Percentiles rank a stretch among this genome's conserved stretches.
Evolutionary conservation across 2,797 vertebrate species (phyloP).

Genomic region (Remorina albescens): DNA sequence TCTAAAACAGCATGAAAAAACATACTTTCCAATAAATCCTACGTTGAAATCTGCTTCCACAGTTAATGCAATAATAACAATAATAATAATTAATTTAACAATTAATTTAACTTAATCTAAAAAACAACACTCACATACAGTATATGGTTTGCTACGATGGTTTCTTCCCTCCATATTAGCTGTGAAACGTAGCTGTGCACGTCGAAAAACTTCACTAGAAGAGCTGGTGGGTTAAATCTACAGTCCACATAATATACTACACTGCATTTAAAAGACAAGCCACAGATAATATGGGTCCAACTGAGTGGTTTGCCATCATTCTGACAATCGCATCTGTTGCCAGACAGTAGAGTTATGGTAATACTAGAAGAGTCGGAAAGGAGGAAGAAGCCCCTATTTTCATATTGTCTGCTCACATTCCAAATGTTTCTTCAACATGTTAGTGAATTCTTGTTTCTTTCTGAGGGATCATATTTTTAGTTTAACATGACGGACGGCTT

Average conservation of each 20-base stretch:
- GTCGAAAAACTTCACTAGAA: neutral
- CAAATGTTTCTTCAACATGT: neutral
- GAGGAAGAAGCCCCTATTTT: neutral
- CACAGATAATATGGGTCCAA: neutral
- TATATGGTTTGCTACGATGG: neutral
- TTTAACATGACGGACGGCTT: neutral
- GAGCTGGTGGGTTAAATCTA: neutral
- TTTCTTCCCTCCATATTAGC: neutral
- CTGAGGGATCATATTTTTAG: neutral
- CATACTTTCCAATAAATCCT: slow-evolving; percentile 23
- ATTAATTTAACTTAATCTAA: neutral
- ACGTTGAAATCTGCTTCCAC: slow-evolving; percentile 7
- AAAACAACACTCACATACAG: neutral
- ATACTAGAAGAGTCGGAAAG: too few species aligned
- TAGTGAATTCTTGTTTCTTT: neutral
- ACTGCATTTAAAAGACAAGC: neutral
- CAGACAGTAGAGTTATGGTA: neutral
- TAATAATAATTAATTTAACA: neutral
- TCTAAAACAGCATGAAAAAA: slow-evolving; percentile 38
- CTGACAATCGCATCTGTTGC: neutral
- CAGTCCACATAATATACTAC: neutral
- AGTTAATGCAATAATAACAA: slow-evolving; percentile 1
- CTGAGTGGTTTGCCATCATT: neutral
- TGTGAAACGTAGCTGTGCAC: neutral
- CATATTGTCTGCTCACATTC: neutral